These are phyloP conservation scores for Rhabditoides inermis DNA, from an alignment of 2,888 invertebrate genomes.

Conservation along the genomic window DNA sequence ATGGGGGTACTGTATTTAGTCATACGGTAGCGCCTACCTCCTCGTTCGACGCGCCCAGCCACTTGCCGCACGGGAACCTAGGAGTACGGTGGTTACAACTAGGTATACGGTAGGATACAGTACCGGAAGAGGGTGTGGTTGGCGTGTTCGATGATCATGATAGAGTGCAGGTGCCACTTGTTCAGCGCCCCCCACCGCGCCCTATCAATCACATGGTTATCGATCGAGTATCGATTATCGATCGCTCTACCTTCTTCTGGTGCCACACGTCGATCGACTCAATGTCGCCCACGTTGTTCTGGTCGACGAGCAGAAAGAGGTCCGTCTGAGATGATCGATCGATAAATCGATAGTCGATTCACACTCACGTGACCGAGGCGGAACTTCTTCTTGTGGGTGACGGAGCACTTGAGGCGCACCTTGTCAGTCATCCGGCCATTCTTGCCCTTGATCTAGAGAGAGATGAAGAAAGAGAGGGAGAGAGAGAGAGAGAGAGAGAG, in stretches of 20 bases:
- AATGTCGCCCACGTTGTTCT: not conserved
- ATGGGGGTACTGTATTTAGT: too few species aligned
- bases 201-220: not conserved
- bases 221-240: not conserved
- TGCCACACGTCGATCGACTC: not conserved
- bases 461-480: too few species aligned
- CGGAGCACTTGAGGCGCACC: slow-evolving; percentile 3
- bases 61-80: too few species aligned
- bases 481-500: too few species aligned
- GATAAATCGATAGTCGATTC: not conserved
- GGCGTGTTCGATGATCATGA: slow-evolving; percentile 5
- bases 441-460: too few species aligned
- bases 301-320: slow-evolving; percentile 6
- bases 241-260: not conserved
- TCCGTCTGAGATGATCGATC: slow-evolving; percentile 1
- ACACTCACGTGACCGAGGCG: slow-evolving; percentile 3
- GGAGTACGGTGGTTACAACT: too few species aligned
- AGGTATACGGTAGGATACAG: too few species aligned
- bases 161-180: slow-evolving; percentile 6
- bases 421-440: slow-evolving; percentile 3
- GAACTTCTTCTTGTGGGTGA: slow-evolving; percentile 5
- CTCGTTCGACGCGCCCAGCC: too few species aligned
- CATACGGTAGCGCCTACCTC: too few species aligned
- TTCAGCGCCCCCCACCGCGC: not conserved
- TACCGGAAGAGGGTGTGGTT: slow-evolving; percentile 2